Evolutionary conservation across 2,113 vertebrate genomes (phyloP).

Genomic region (Cyprinus carpio): DNA sequence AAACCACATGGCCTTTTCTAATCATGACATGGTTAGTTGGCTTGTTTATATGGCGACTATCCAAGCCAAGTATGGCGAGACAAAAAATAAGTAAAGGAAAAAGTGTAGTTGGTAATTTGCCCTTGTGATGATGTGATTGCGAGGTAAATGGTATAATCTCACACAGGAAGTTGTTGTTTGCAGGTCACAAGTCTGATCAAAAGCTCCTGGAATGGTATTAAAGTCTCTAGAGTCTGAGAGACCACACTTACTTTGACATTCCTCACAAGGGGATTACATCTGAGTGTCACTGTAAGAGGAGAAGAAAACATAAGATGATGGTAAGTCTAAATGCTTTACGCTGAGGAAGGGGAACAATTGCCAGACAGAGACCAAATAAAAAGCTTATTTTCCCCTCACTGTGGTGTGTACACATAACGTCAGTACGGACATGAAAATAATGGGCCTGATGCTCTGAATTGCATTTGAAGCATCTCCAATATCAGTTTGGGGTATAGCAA

Average conservation of each 20-base stretch:
- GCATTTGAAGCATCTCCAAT: slow-evolving; percentile 41
- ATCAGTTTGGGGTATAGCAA: slow-evolving; percentile 42
- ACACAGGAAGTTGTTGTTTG: neutral
- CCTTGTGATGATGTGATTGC: neutral
- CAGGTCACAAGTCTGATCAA: slow-evolving; percentile 29
- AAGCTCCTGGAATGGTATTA: slow-evolving; percentile 28
- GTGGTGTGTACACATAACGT: slow-evolving; percentile 14
- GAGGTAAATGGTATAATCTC: neutral
- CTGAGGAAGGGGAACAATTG: slow-evolving; percentile 27
- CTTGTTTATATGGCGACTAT: slow-evolving; percentile 21
- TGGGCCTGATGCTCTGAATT: slow-evolving; percentile 22
- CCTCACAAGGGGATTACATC: neutral
- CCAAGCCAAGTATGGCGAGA: neutral
- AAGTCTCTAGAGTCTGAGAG: neutral
- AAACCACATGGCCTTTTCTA: slow-evolving; percentile 26
- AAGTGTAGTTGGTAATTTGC: neutral
- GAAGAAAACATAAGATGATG: neutral
- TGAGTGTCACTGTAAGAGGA: slow-evolving; percentile 15
- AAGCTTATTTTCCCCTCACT: slow-evolving; percentile 21
- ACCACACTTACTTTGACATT: slow-evolving; percentile 2
- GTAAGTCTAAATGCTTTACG: slow-evolving; percentile 31
- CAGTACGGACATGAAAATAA: slow-evolving; percentile 43
- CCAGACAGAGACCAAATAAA: slow-evolving; percentile 39
- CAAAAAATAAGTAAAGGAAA: neutral
- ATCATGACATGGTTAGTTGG: slow-evolving; percentile 20